Evolutionary conservation across 1,140 invertebrate species (phyloP), one percentile per base, ranked within the genome.

Genomic region (Heliothis subflexa): DNA sequence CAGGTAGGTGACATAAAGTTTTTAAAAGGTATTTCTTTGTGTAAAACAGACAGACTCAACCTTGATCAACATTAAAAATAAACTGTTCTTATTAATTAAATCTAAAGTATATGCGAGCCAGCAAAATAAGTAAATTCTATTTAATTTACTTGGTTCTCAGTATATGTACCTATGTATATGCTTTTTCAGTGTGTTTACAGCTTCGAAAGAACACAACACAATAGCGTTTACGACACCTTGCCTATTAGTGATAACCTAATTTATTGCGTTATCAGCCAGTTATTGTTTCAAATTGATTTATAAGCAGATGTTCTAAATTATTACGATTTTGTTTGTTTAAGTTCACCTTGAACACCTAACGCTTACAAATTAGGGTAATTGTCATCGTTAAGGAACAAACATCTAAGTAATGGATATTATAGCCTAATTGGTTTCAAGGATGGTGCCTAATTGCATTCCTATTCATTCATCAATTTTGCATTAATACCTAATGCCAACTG

Each of bases 241-340:
- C 40, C 40, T 66, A 47, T 47, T 18, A 66, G 1, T 47, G 62
- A 66, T 66, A 66, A 66, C 62, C 62, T 66, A 66, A 16, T 66
- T 47, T 62, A 16, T 62, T 47, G 11, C 33, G 62, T 21, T 66
- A 66, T 66, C 62, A 18, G 9, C 47, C 10, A 47, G 40, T 66
- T 66, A 66, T 18, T 66, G 62, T 66, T 66, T 47, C 16, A 3
- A 40, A 66, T 66, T 66, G 62, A 47, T 66, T 21, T 66, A 66
- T 66, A 12, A 49, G 0, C 62, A 66, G 40, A 13, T 66, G 62
- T 47, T 47, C 40, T n/a, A 16, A 66, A 47, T 66, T 21, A 66
- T 10, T 21, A 18, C 45, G 47, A 66, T 59, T 64, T 66, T 66
- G 40, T 66, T 66, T 47, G 40, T 66, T 21, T 55, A 1, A 21